Base-by-base conservation (phyloP, 2,888 invertebrate genomes). In the Tridacna gigas region DNA sequence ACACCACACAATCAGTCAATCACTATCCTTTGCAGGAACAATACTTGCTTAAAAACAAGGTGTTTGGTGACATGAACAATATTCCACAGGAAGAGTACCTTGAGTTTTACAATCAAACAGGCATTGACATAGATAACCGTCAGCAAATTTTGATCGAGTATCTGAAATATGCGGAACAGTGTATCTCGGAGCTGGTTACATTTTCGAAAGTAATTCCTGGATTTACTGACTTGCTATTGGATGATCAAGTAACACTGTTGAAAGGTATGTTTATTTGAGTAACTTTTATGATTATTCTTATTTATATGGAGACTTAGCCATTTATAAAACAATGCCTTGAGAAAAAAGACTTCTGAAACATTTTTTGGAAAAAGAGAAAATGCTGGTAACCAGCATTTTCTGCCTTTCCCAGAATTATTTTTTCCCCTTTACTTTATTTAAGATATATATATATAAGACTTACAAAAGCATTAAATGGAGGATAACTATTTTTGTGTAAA, bases 161-260 rank as follows among this genome's bases (percentile, higher is more conserved):
- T 79, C 89, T 92, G 18, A 88, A 89, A 9, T 89, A 90, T 48
- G 89, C 93, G 76, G 94, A 94, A 75, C 89, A 88, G 37, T 91
- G 90, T 45, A 90, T 94, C 60, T 86, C 90, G 20, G 90, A 91
- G 45, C 90, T 91, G 73, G 92, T 94, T 45, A 80, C 86, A 66
- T 94, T 94, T 80, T 92, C 92, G 22, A 94, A 94, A 82, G 82
- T 88, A n/a, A 88, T 94, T 74, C 94, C 94, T 20, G 93, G 93
- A 15, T 94, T 94, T 79, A 85, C 89, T 28, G 87, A 89, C 0
- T 86, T 94, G 9, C 86, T 90, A 18, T 74, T 93, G n/a, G 91
- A 92, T 37, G 94, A 94, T 76, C 94, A 94, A 88, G 91, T 93
- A 28, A 89, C 86, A 45, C 88, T 93, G 9, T 76, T 94, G 45